phyloP scores from a whole-genome alignment of 2,797 vertebrate species.

The Lepilemur septentrionalis region DNA sequence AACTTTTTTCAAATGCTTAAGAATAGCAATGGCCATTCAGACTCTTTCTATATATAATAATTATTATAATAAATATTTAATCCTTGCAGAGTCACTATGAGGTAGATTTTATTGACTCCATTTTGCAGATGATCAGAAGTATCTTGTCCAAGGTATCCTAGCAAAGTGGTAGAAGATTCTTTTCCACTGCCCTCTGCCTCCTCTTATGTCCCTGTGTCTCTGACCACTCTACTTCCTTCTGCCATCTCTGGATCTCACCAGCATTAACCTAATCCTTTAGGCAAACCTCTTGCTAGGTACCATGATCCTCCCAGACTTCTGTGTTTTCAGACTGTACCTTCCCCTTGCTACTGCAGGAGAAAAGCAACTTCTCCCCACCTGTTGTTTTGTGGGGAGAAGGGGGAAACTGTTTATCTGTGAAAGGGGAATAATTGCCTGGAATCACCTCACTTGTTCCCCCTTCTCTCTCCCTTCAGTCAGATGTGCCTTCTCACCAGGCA shows the following conservation, averaged over 20 bases:
- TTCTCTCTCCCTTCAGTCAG: neutral
- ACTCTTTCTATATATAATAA: neutral
- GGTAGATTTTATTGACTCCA: neutral
- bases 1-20: neutral
- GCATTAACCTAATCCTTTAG: neutral
- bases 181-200: neutral
- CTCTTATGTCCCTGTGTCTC: neutral
- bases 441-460: neutral
- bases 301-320: neutral
- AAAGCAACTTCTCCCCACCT: neutral
- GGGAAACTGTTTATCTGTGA: neutral
- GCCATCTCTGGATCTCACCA: neutral
- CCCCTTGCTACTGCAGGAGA: neutral
- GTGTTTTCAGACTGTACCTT: neutral
- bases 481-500: neutral
- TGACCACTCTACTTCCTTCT: neutral
- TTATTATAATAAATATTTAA: neutral
- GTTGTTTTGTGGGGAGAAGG: neutral
- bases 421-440: neutral
- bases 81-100: neutral
- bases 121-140: neutral
- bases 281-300: neutral
- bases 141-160: neutral
- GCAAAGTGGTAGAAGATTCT: neutral
- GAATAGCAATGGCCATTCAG: neutral